Percentiles rank a stretch among this genome's conserved stretches.
phyloP scores from a whole-genome alignment of 2,113 vertebrate species.

The Pelvicachromis taeniatus region DNA sequence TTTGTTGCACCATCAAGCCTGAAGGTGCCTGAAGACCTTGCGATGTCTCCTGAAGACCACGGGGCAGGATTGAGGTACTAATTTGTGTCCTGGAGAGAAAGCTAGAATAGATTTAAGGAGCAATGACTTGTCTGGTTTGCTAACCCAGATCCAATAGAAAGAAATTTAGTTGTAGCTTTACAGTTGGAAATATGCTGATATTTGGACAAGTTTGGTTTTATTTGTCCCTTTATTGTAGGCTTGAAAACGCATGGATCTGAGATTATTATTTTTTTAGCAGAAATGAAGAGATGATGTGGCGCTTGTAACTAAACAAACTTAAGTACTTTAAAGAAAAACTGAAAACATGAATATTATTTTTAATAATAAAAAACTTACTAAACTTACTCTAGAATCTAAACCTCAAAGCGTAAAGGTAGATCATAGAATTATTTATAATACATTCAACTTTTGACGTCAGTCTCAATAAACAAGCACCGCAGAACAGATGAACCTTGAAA shows the following conservation, averaged over 20 bases:
- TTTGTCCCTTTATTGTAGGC: not conserved
- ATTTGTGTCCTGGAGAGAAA: not conserved
- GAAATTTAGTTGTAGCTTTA: not conserved
- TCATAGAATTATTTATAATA: not conserved
- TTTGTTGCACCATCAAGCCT: not conserved
- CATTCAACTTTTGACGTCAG: not conserved
- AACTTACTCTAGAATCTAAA: not conserved
- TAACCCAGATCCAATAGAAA: not conserved
- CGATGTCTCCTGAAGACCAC: slow-evolving; percentile 66
- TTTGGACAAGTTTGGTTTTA: not conserved
- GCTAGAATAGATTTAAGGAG: not conserved
- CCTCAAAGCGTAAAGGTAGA: not conserved
- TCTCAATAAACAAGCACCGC: not conserved
- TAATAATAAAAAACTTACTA: too few species aligned
- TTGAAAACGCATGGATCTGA: not conserved
- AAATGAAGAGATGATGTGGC: not conserved
- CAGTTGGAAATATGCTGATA: accelerated
- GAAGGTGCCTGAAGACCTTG: slow-evolving; percentile 22
- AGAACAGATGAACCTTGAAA: not conserved
- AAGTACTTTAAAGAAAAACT: not conserved
- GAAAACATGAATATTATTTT: not conserved
- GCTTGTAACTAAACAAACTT: not conserved
- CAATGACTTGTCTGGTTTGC: not conserved
- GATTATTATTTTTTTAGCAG: not conserved
- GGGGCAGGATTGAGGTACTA: slow-evolving; percentile 67